Evolutionary conservation across 2,797 vertebrate species (phyloP), one percentile per base, ranked within the genome.

Genomic region (Gephyroberyx darwinii): DNA sequence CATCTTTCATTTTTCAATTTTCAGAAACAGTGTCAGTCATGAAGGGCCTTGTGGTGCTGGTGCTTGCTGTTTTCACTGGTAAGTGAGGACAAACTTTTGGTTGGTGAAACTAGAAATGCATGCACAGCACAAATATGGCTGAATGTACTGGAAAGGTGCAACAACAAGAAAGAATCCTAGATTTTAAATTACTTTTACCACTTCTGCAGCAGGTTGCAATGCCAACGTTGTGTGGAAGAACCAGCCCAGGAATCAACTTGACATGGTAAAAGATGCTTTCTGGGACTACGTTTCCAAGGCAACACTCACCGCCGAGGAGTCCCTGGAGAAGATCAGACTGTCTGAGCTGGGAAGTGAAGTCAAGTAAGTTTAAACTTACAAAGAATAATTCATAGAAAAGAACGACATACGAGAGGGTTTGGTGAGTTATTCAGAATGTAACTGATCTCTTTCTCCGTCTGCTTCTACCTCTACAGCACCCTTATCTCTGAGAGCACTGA

Each of bases 221-320:
- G 94, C 87, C 65, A 70, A 76, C 17, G 16, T 83, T 2, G 5
- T 87, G 8, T 43, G 61, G 80, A 84, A 59, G 0, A 77, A 77
- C 14, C 73, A 81, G 16, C 59, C 88, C 8, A 70, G 67, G 8
- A 9, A 26, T n/a, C 88, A 84, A 69, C 77, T 89, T 7, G 91
- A 95, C 5, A 74, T 90, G 74, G 85, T 92, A 17, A 91, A 90
- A 58, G 87, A 93, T 58, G 92, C 91, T 43, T 94, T 95, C 83
- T 94, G 92, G 93, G 89, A 92, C 22, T 94, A 93, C 0, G 78
- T 94, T 19, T 66, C 83, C 69, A 93, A 87, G 68, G 80, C 89
- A 19, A 92, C 91, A 1, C 39, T 64, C 6, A 90, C 84, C 0
- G 87, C 91, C 0, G 87, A 91, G 17, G 89, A 92, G 2, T 87